These are phyloP conservation scores for Aplysia californica DNA, from an alignment of 1,140 invertebrate genomes.

Conservation along the genomic window DNA sequence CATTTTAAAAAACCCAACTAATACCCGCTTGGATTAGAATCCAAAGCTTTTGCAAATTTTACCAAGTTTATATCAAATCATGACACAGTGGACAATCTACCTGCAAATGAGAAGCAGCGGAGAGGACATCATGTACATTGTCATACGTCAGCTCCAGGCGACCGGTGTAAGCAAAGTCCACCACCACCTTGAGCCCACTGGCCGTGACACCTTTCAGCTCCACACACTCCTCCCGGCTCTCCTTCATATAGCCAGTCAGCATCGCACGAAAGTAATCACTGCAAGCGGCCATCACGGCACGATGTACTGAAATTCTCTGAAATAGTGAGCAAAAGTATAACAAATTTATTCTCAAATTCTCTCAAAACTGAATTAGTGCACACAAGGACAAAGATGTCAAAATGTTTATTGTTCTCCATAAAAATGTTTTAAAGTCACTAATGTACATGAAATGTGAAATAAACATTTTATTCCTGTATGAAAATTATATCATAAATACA, in stretches of 20 bases:
- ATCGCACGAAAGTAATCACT: slow-evolving; percentile 75
- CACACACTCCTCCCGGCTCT: slow-evolving; percentile 57
- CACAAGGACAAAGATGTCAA: too few relatives aligned
- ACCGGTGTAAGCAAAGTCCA: slow-evolving; percentile 60
- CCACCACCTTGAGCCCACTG: slow-evolving; percentile 55
- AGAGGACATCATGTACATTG: slow-evolving; percentile 63
- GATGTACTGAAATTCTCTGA: slow-evolving; percentile 52
- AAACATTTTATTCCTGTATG: too few relatives aligned
- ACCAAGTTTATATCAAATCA: too few relatives aligned
- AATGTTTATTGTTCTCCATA: too few relatives aligned
- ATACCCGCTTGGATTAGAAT: too few relatives aligned
- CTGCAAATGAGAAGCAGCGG: slow-evolving; percentile 64
- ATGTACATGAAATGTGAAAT: too few relatives aligned
- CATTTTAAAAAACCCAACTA: too few relatives aligned
- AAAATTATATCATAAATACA: too few relatives aligned
- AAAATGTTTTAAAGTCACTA: too few relatives aligned
- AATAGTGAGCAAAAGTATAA: background rate
- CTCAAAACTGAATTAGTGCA: background rate
- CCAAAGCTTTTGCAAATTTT: too few relatives aligned
- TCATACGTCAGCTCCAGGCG: slow-evolving; percentile 56
- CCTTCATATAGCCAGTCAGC: slow-evolving; percentile 65
- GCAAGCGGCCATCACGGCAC: slow-evolving; percentile 63
- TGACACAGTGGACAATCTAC: too few relatives aligned
- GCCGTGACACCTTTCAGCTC: slow-evolving; percentile 60
- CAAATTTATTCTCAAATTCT: background rate